Base-by-base conservation (phyloP, 2,888 invertebrate species). In the Aphodius granarius region DNA sequence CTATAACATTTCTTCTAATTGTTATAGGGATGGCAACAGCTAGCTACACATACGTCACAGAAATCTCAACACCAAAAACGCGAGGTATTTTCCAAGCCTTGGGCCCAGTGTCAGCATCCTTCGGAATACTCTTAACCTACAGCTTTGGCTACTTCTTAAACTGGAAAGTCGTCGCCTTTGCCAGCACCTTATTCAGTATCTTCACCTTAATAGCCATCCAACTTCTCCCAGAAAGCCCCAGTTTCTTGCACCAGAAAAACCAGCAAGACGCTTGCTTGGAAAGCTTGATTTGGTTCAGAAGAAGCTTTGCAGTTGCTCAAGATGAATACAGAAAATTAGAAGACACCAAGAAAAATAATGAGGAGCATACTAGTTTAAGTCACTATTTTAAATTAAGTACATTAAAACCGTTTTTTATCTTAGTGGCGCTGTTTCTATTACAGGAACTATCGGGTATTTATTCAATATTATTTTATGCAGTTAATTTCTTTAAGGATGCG, bases 391-490 rank as follows among this genome's bases (percentile, higher is more conserved):
- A 89, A 72, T 87, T 91, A 6, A 90, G 89, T 78, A 92, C 92
- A 0, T 86, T 93, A 79, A 93, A 92, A 82, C 94, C 94, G 0
- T 93, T 94, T 84, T 83, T 90, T 2, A 88, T 93, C 20, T 86
- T 94, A 0, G 89, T 93, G 2, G 84, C 89, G 0, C 91, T 94
- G 0, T 93, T 94, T 86, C 91, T 93, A 83, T 86, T 91, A 9
- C 94, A 94, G 89, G 93, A 93, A 83, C 88, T 93, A 82, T 92
- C 92, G 0, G 94, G 94, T 0, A 92, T 94, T 73, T 94, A 94
- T 85, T 90, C 93, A 0, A 92, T 94, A 63, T 84, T 94, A 66
- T 94, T 92, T 82, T 94, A 94, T 83, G 92, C 93, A 0, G 93
- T 93, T 0, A 91, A 90, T 77, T 91, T 94, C 82, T 92, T 94